Evolutionary conservation across 1,140 invertebrate species (phyloP).

Genomic region (Penaeus japonicus): DNA sequence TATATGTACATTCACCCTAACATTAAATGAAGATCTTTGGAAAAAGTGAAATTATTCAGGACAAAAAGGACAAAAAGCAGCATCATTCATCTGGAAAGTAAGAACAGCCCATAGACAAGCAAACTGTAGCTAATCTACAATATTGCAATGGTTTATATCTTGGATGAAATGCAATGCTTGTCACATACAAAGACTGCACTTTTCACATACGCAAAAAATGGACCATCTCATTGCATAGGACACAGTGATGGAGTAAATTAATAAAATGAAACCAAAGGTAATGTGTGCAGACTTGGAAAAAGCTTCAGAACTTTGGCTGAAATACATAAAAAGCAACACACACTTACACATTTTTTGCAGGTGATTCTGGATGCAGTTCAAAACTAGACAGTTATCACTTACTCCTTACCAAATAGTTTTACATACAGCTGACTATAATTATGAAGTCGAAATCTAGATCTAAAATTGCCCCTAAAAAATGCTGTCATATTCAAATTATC

Average conservation of each 20-base stretch:
- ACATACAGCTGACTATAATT: constrained; percentile 37
- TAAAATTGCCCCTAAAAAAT: constrained; percentile 35
- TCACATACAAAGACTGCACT: constrained; percentile 38
- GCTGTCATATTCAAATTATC: constrained; percentile 8
- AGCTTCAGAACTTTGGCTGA: constrained; percentile 1
- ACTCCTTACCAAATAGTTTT: constrained; percentile 27
- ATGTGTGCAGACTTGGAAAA: constrained; percentile 27
- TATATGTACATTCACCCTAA: background rate
- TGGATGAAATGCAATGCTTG: background rate
- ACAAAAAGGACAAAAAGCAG: background rate
- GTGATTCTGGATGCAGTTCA: constrained; percentile 11
- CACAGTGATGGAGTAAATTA: constrained; percentile 44
- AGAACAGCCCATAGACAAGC: background rate
- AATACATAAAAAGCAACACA: constrained; percentile 16
- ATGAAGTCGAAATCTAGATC: constrained; percentile 35
- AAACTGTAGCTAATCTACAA: background rate
- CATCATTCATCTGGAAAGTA: background rate
- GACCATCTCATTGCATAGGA: constrained; percentile 48
- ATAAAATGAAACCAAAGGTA: constrained; percentile 20
- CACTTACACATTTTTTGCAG: constrained; percentile 20
- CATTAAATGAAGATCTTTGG: constrained; percentile 14
- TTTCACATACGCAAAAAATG: constrained; percentile 20
- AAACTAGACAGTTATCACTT: constrained; percentile 41
- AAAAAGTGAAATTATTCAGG: background rate
- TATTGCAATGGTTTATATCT: background rate